A percentile compares a stretch with the other conserved stretches of the same genome.
These are phyloP conservation scores for Leucophora obtusa DNA, from an alignment of 2,888 invertebrate genomes.

Conservation along the genomic window DNA sequence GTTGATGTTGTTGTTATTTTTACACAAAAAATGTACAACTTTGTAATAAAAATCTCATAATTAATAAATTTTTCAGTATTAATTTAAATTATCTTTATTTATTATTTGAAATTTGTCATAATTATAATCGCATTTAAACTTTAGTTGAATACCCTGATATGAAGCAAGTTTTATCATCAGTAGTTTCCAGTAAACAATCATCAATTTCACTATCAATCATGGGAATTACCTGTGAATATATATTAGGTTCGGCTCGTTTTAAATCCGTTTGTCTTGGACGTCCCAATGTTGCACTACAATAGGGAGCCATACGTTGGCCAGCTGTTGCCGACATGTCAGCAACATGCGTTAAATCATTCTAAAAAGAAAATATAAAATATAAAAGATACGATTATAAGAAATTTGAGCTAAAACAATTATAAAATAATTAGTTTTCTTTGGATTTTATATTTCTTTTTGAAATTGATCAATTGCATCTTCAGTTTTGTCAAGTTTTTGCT, in stretches of 20 bases:
- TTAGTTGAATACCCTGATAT: slow-evolving; percentile 71
- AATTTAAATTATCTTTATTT: neutral
- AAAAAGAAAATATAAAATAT: slow-evolving; percentile 19
- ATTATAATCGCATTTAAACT: slow-evolving; percentile 63
- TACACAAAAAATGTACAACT: neutral
- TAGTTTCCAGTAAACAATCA: slow-evolving; percentile 65
- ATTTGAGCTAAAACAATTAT: too few species aligned
- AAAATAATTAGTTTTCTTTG: too few species aligned
- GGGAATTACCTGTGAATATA: slow-evolving; percentile 79
- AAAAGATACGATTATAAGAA: too few species aligned
- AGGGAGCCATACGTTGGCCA: slow-evolving; percentile 75
- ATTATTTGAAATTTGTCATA: slow-evolving; percentile 4
- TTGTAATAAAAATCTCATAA: neutral
- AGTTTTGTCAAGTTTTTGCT: too few species aligned
- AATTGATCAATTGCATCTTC: too few species aligned
- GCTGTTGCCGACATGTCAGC: slow-evolving; percentile 72
- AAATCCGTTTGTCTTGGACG: slow-evolving; percentile 77
- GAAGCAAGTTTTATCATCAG: slow-evolving; percentile 37
- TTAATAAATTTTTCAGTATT: neutral
- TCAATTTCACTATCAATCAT: slow-evolving; percentile 74
- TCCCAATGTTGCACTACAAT: slow-evolving; percentile 78
- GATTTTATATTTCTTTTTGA: too few species aligned
- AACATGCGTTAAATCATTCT: slow-evolving; percentile 77
- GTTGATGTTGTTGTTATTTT: neutral
- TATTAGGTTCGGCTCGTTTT: slow-evolving; percentile 78